Conservation (phyloP, 2,113 vertebrate genomes). For the Thryonomys swinderianus region DNA sequence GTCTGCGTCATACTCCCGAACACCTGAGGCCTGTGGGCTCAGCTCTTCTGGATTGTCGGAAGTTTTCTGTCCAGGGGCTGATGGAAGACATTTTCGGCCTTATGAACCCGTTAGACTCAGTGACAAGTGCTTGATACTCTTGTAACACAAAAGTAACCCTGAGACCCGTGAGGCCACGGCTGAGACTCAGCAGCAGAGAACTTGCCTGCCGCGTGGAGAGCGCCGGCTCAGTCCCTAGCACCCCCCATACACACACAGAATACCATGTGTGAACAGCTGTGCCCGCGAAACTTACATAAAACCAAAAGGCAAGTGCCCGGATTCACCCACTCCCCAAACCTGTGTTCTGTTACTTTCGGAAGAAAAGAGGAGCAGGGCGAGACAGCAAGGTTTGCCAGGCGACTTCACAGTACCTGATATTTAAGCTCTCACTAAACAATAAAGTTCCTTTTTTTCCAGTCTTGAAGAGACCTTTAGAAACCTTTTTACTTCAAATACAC, state of each 20-base stretch:
- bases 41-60: not conserved
- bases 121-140: not conserved
- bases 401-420: not conserved
- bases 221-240: not conserved
- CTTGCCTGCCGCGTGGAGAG: not conserved
- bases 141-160: not conserved
- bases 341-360: slow-evolving; percentile 16
- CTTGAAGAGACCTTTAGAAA: not conserved
- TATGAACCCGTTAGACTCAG: not conserved
- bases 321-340: not conserved
- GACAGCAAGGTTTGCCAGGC: not conserved
- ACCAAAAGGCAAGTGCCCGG: not conserved
- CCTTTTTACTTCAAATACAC: not conserved
- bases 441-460: not conserved
- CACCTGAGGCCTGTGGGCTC: not conserved
- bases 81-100: not conserved
- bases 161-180: not conserved
- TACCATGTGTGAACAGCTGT: not conserved
- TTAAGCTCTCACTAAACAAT: not conserved
- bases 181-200: not conserved
- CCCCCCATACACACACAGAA: not conserved
- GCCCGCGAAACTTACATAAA: not conserved
- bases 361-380: not conserved
- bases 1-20: not conserved
- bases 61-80: not conserved